Base-by-base conservation (phyloP, 2,113 vertebrate species). In the Strix aluco region DNA sequence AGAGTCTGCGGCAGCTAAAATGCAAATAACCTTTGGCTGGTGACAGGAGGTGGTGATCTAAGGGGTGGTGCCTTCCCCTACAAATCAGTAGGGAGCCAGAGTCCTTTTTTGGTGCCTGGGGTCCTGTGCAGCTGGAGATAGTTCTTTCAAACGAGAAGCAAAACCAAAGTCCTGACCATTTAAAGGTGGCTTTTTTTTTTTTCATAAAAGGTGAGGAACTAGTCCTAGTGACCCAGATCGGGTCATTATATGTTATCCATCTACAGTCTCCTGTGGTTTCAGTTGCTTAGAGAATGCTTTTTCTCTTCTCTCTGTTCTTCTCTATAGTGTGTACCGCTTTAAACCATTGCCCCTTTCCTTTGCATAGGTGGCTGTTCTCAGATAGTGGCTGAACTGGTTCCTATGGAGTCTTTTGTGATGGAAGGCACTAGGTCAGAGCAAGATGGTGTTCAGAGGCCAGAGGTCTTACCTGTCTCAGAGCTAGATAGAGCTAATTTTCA, bases 11-110 rank as follows among this genome's bases (percentile, higher is more conserved):
- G 63, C 81, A 74, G 67, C 71, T 86, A 46, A 80, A 90, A 84
- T 80, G 69, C 81, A 84, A 73, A 88, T 93, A 72, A 86, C 88
- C 90, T 94, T 94, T 96, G 81, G 21, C 90, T 95, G 63, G 55
- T 82, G 88, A 59, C 55, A 34, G 49, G 86, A 82, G 67, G 75
- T 88, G 63, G 42, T 97, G 93, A 97, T 95, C 79, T 63, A 32
- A 18, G 72, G 73, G 94, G 96, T 91, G 83, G 84, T 91, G 46
- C 52, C 25, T 94, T 94, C n/a, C 38, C 36, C 67, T 82, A 26
- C 52, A 78, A 61, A 73, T 71, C 83, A 73, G 77, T 54, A 85
- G 66, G 73, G 86, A 95, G 32, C n/a, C 62, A 47, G 49, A 81
- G 5, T 40, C n/a, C 18, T 65, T 87, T 69, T 72, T 46, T 88